Percentiles rank a stretch among this genome's conserved stretches.
phyloP scores from a whole-genome alignment of 53 echinoderm and acorn worm species.

The Paracentrotus lividus region DNA sequence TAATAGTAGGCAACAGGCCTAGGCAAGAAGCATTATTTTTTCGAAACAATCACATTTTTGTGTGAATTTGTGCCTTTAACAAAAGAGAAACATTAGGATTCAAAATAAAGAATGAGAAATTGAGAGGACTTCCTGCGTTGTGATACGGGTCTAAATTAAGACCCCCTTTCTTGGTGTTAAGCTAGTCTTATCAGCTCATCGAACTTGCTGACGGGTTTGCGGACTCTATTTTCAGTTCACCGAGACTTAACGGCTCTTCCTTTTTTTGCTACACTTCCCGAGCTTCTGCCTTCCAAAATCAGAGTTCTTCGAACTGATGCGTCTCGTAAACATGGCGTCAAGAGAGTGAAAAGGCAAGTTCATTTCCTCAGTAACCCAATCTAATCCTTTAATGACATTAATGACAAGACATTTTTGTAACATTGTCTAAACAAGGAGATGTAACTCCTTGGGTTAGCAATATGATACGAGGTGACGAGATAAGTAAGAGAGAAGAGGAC shows the following conservation, averaged over 20 bases:
- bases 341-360: background rate
- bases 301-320: background rate
- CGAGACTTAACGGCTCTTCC: constrained; percentile 18
- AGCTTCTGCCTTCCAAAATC: constrained; percentile 17
- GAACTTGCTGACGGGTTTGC: constrained; percentile 5
- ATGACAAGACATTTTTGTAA: constrained; percentile 1
- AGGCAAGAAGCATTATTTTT: too few relatives aligned
- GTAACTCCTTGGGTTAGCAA: background rate
- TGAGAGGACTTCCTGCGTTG: constrained; percentile 1
- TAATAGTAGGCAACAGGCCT: too few relatives aligned
- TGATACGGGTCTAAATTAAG: constrained; percentile 45
- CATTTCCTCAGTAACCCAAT: background rate
- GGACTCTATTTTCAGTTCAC: constrained; percentile 47
- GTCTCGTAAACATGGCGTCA: constrained; percentile 20
- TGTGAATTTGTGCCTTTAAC: background rate
- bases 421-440: background rate
- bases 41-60: too few relatives aligned
- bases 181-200: background rate
- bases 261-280: constrained; percentile 31
- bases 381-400: constrained; percentile 7
- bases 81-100: background rate
- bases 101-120: background rate
- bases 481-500: background rate
- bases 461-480: too few relatives aligned
- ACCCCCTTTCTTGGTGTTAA: background rate